phyloP scores from a whole-genome alignment of 2,113 vertebrate species.

The Synodontis membranacea region DNA sequence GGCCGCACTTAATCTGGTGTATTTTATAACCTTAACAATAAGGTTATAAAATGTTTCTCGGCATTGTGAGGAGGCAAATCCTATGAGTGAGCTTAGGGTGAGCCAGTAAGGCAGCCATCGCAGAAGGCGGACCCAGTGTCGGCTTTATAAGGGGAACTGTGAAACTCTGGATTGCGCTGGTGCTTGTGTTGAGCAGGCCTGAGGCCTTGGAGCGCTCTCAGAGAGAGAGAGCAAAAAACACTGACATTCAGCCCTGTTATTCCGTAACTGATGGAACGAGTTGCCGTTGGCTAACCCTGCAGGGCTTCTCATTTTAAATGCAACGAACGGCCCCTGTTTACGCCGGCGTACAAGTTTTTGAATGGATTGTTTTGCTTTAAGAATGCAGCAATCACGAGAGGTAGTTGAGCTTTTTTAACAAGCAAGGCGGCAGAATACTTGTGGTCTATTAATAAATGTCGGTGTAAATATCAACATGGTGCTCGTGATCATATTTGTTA shows the following conservation, averaged over 20 bases:
- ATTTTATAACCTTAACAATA: not conserved
- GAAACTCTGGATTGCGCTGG: not conserved
- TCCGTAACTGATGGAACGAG: not conserved
- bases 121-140: not conserved
- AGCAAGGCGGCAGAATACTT: not conserved
- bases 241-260: conserved; percentile 36
- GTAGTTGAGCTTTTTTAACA: not conserved
- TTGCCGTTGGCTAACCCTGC: conserved; percentile 17
- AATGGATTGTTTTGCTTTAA: not conserved
- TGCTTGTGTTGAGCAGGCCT: conserved; percentile 23
- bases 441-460: not conserved
- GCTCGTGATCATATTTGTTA: not conserved
- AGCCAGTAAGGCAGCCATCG: not conserved
- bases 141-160: not conserved
- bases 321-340: not conserved
- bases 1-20: not conserved
- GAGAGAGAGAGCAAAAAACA: conserved; percentile 13
- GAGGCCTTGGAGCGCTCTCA: conserved; percentile 36
- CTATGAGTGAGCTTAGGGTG: not conserved
- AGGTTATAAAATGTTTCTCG: not conserved
- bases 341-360: not conserved
- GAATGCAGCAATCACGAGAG: not conserved
- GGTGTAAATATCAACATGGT: not conserved
- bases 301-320: conserved; percentile 3
- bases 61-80: not conserved